Percentiles rank a stretch among this genome's conserved stretches.
These are phyloP conservation scores for Mormyrops boulengeri DNA, from an alignment of 2,797 vertebrate species.

Conservation along the genomic window DNA sequence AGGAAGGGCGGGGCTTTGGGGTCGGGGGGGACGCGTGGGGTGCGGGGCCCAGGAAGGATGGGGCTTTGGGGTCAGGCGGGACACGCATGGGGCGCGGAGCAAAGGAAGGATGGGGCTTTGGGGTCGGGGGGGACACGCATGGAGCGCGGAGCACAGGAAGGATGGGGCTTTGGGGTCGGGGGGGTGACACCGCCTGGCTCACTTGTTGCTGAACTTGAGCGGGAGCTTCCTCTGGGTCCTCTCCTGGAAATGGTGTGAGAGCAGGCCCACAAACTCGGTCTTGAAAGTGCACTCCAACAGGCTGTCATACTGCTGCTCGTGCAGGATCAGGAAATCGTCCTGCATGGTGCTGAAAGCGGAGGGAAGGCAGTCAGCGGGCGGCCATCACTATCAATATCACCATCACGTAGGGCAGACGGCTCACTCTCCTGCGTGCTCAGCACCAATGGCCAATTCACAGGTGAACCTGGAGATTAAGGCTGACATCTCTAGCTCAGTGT, in stretches of 20 bases:
- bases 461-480: not conserved
- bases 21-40: too few relatives aligned
- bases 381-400: not conserved
- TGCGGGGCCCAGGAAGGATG: not conserved
- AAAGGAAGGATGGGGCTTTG: not conserved
- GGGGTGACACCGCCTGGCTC: slow-evolving; percentile 46
- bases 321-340: slow-evolving; percentile 89
- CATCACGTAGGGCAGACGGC: not conserved
- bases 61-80: not conserved
- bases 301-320: slow-evolving; percentile 96
- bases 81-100: not conserved
- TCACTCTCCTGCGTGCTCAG: not conserved
- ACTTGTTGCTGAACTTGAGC: slow-evolving; percentile 93
- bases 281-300: slow-evolving; percentile 93
- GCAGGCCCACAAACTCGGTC: slow-evolving; percentile 91
- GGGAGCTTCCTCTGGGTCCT: slow-evolving; percentile 87
- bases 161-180: too few relatives aligned
- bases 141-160: not conserved
- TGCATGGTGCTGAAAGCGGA: slow-evolving; percentile 72
- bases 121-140: too few relatives aligned
- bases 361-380: not conserved
- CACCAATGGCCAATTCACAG: not conserved
- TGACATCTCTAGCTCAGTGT: not conserved
- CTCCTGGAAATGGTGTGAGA: slow-evolving; percentile 85
- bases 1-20: too few relatives aligned